Base-by-base conservation (phyloP, 2,113 vertebrate genomes). In the Carassius auratus region DNA sequence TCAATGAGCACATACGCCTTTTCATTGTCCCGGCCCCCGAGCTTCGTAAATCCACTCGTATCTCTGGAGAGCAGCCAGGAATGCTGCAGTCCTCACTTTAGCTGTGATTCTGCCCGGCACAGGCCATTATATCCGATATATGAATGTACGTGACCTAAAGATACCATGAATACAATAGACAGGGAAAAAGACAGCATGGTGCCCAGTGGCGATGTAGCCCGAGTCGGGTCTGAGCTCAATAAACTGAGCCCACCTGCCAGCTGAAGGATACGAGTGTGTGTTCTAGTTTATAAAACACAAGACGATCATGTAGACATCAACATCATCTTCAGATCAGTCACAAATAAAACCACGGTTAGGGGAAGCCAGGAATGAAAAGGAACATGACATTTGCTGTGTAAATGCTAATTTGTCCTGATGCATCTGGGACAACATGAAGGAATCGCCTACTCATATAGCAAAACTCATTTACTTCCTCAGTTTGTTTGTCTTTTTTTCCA, bases 191-290 rank as follows among this genome's bases (percentile, higher is more conserved):
- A 15, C 73, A 55, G 69, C 42, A 3, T 61, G 77, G 38, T 81
- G 62, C 52, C 71, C 69, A 80, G 64, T 13, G 59, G 52, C 81
- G 2, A 74, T 48, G 21, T 8, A 36, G 33, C 2, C 38, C 19
- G 13, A 64, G 42, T 64, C 57, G 1, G 26, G 74, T 13, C 26
- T 68, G 66, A 61, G 59, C 61, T 79, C 74, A 77, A 78, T 78
- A 82, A 86, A 78, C 71, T 17, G 21, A 81, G 76, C n/a, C 64
- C 68, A 42, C 21, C 77, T 84, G 86, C 66, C 50, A 84, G 79
- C 61, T 59, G 52, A 88, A 45, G 87, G 76, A 85, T 89, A 90
- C 90, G 89, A 88, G 87, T 87, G 88, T 90, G 82, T 76, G n/a
- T 8, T 21, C 23, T 61, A 85, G 61, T 42, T 76, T 86, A 42